phyloP scores from a whole-genome alignment of 2,797 vertebrate species.

The Chaenodraco wilsoni region DNA sequence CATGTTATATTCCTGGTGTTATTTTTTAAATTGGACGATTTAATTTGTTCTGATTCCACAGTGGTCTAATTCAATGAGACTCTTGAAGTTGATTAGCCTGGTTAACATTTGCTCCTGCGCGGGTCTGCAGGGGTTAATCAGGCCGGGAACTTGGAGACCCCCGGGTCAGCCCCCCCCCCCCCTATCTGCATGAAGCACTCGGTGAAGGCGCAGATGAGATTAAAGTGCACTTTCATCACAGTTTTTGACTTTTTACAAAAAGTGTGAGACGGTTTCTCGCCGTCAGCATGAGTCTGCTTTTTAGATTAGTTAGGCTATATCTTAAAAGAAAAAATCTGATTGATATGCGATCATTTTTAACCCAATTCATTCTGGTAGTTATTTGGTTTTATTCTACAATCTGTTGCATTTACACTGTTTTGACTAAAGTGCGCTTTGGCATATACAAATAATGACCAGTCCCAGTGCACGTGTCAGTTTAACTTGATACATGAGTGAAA shows the following conservation, averaged over 20 bases:
- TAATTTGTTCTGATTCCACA: conserved; percentile 59
- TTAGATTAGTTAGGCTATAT: not conserved
- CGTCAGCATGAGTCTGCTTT: not conserved
- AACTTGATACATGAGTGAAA: conserved; percentile 54
- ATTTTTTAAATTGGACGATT: conserved; percentile 42
- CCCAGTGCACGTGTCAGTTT: conserved; percentile 26
- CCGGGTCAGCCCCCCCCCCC: conserved; percentile 81
- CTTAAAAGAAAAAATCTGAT: not conserved
- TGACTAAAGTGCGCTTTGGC: not conserved
- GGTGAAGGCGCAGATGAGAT: conserved; percentile 85
- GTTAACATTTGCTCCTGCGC: conserved; percentile 87
- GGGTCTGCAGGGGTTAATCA: conserved; percentile 90
- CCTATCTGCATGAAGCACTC: conserved; percentile 83
- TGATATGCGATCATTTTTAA: not conserved
- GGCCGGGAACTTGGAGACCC: conserved; percentile 84
- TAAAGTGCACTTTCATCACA: conserved; percentile 74
- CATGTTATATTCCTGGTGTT: not conserved
- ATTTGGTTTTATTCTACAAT: not conserved
- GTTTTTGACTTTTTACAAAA: conserved; percentile 38
- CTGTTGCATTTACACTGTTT: conserved; percentile 12
- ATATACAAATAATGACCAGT: conserved; percentile 24
- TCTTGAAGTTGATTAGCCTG: conserved; percentile 84
- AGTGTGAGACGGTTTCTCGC: conserved; percentile 32
- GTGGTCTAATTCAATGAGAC: conserved; percentile 79
- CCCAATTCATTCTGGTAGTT: not conserved